Evolutionary conservation across 2,888 invertebrate species (phyloP), one percentile per base, ranked within the genome.

Genomic region (Myopa testacea): DNA sequence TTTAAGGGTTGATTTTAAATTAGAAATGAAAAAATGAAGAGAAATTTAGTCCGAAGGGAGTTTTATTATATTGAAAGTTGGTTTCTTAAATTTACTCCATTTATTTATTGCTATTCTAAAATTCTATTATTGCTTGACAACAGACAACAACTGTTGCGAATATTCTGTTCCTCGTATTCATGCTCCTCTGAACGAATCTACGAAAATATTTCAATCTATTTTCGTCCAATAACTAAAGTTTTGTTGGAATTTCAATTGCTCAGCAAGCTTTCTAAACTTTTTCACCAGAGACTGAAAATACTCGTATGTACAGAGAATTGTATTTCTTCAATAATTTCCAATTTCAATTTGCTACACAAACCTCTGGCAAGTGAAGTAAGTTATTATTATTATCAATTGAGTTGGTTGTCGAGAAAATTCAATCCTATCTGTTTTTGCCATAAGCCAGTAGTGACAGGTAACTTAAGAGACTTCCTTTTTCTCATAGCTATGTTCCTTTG

Each of bases 331-430:
- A 55, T n/a, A 10, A 55, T 26, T 65, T 38, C 65, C 7, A 65
- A 65, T 26, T 65, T 65, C 55, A 55, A 65, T 65, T 37, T 65
- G 34, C 65, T 12, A 34, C 37, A 65, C n/a, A n/a, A 19, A 12
- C 37, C 34, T 8, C 65, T 37, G 34, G 65, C 65, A 65, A 26
- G 12, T 37, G 37, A 65, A 65, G 65, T 37, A 38, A 65, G 34
- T 65, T 65, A 52, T 38, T 63, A 65, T 55, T 72, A 7, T 77
- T 65, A 71, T 52, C 26, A 63, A 19, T 55, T 72, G 60, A 26
- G 10, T 14, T 62, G 69, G 40, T 45, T 19, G 72, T 72, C 71
- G 8, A 71, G 37, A 34, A 65, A 65, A 63, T 65, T 65, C n/a
- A 26, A 34, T 70, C 19, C 14, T 52, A n/a, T 55, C 45, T 50